A percentile compares a stretch with the other conserved stretches of the same genome.
Conservation (phyloP, 2,888 invertebrate genomes). For the Yponomeuta evonymella region DNA sequence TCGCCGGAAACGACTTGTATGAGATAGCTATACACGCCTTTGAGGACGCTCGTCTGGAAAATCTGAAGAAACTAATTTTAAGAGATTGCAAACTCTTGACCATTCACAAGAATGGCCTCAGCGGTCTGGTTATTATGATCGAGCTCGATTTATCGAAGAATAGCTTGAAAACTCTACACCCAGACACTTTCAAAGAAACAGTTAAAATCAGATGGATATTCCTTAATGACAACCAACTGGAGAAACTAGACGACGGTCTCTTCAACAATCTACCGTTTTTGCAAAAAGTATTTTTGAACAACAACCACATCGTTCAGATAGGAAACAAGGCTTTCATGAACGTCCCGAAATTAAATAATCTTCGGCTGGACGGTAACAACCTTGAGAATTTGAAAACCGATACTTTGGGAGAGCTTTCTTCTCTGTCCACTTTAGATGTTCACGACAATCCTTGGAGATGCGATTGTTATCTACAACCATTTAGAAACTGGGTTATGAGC, state of each 20-base stretch:
- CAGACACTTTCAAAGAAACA: constrained; percentile 83
- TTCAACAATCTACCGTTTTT: constrained; percentile 84
- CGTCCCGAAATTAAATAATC: constrained; percentile 79
- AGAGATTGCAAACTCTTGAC: constrained; percentile 83
- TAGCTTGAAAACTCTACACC: constrained; percentile 78
- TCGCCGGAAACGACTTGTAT: constrained; percentile 82
- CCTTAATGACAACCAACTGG: constrained; percentile 85
- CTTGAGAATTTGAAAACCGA: constrained; percentile 80
- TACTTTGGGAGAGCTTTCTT: constrained; percentile 79
- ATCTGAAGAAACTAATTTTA: constrained; percentile 87
- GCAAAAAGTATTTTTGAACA: constrained; percentile 84
- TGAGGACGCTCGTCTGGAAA: constrained; percentile 80
- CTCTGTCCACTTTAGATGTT: constrained; percentile 83
- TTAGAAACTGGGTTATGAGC: constrained; percentile 85
- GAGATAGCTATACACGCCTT: constrained; percentile 82
- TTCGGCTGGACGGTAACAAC: constrained; percentile 84
- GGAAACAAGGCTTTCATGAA: constrained; percentile 83
- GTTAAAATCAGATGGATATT: constrained; percentile 82
- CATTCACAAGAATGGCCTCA: constrained; percentile 85
- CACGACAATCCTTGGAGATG: constrained; percentile 92
- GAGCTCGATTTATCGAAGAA: constrained; percentile 90
- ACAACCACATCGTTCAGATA: constrained; percentile 83
- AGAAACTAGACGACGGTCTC: constrained; percentile 82
- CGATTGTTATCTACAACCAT: constrained; percentile 87
- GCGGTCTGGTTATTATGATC: constrained; percentile 84